Evolutionary conservation across 1,140 invertebrate species (phyloP).

Genomic region (Drosophila nikananu): DNA sequence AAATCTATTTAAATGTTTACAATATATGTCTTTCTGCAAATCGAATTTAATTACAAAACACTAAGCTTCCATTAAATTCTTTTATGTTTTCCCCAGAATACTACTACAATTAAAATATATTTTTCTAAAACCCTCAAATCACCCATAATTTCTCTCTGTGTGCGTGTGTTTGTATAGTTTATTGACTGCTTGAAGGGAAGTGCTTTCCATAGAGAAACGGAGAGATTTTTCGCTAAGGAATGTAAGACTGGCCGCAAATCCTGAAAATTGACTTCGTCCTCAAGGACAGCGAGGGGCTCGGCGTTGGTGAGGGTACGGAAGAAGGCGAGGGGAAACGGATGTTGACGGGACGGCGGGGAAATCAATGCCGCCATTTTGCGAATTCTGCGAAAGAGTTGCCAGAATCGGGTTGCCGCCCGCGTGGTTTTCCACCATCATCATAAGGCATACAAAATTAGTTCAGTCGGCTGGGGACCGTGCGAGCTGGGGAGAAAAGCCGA

Average conservation of each 20-base stretch:
- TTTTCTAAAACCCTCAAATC: too few species aligned
- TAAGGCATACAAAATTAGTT: slow-evolving; percentile 83
- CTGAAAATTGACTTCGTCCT: slow-evolving; percentile 81
- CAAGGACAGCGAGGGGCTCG: slow-evolving; percentile 27
- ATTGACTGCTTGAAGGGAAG: slow-evolving; percentile 83
- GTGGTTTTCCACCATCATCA: slow-evolving; percentile 52
- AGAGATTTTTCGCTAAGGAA: slow-evolving; percentile 75
- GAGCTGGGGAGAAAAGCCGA: slow-evolving; percentile 11
- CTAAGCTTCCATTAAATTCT: neutral
- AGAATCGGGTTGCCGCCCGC: slow-evolving; percentile 37
- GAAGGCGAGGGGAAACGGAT: slow-evolving; percentile 3
- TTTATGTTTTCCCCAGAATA: neutral
- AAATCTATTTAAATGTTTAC: too few species aligned
- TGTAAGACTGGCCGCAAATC: slow-evolving; percentile 80
- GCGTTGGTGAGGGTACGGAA: neutral
- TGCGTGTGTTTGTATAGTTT: slow-evolving; percentile 74
- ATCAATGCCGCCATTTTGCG: slow-evolving; percentile 81
- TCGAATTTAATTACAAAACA: neutral
- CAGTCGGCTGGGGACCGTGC: slow-evolving; percentile 33
- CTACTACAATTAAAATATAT: neutral
- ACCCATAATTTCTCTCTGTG: slow-evolving; percentile 15
- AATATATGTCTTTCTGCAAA: neutral
- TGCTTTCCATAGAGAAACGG: slow-evolving; percentile 77
- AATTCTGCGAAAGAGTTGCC: slow-evolving; percentile 81
- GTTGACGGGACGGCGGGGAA: slow-evolving; percentile 45